Evolutionary conservation across 2,888 invertebrate species (phyloP).

Genomic region (Drosophila nr. perissopoda): DNA sequence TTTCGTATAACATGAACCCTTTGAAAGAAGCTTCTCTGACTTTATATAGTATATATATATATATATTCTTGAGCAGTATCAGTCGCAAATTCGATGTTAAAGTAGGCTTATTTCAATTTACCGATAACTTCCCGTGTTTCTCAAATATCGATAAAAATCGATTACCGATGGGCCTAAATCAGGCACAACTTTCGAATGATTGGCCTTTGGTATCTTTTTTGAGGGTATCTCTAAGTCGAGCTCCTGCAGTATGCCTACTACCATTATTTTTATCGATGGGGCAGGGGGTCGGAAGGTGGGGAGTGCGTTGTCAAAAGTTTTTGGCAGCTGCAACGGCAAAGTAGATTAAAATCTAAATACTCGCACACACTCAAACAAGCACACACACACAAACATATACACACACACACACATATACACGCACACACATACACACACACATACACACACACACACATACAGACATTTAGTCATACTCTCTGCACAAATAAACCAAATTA

Average conservation of each 20-base stretch:
- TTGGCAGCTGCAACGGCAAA: slow-evolving; percentile 76
- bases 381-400: slow-evolving; percentile 42
- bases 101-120: background rate
- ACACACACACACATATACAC: slow-evolving; percentile 3
- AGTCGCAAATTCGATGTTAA: background rate
- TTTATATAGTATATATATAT: background rate
- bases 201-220: background rate
- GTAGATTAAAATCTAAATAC: slow-evolving; percentile 80
- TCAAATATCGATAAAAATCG: background rate
- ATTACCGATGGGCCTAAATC: background rate
- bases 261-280: background rate
- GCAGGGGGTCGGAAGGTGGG: background rate
- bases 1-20: background rate
- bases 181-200: background rate
- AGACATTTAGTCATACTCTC: slow-evolving; percentile 44
- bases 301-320: slow-evolving; percentile 69
- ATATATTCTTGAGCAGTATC: background rate
- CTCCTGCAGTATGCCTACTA: background rate
- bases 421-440: slow-evolving; percentile 32
- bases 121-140: background rate
- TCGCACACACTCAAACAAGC: slow-evolving; percentile 37
- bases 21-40: background rate
- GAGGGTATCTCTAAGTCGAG: background rate
- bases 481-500: slow-evolving; percentile 75
- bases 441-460: slow-evolving; percentile 4